These are phyloP conservation scores for Peromyscus californicus DNA, from an alignment of 2,113 vertebrate genomes.

Conservation along the genomic window DNA sequence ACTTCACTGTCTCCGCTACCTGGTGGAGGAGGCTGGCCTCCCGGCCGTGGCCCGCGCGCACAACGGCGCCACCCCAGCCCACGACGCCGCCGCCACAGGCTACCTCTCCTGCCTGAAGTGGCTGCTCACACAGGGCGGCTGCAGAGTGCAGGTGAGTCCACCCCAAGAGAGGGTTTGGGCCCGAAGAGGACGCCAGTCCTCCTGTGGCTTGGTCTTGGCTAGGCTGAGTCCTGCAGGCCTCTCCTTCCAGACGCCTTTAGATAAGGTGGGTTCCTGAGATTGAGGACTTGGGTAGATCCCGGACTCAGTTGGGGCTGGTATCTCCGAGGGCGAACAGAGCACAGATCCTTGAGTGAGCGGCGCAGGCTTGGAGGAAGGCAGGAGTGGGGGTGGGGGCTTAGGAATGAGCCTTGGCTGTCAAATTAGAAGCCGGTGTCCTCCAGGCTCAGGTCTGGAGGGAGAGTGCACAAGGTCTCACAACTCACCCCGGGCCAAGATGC, in stretches of 20 bases:
- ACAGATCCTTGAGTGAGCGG: background rate
- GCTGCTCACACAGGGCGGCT: conserved; percentile 94
- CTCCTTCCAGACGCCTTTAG: background rate
- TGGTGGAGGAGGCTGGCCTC: conserved; percentile 93
- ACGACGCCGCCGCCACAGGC: conserved; percentile 97
- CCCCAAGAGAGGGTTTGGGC: background rate
- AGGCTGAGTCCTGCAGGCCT: background rate
- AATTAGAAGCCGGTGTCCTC: background rate
- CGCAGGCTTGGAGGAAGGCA: background rate
- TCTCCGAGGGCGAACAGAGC: background rate
- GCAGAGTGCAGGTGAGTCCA: conserved; percentile 91
- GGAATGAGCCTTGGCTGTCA: background rate
- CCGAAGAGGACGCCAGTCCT: background rate
- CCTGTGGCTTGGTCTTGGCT: background rate
- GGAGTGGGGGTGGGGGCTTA: background rate
- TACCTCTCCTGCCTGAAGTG: conserved; percentile 96
- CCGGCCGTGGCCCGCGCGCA: conserved; percentile 89
- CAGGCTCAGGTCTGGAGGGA: background rate
- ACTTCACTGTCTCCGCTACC: conserved; percentile 92
- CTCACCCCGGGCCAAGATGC: background rate
- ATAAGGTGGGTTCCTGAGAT: background rate
- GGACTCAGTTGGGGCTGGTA: background rate
- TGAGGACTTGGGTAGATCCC: background rate
- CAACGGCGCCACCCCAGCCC: conserved; percentile 95
- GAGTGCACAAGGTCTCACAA: background rate